Evolutionary conservation across 1,140 invertebrate species (phyloP).

Genomic region (Proctacanthus coquilletti): DNA sequence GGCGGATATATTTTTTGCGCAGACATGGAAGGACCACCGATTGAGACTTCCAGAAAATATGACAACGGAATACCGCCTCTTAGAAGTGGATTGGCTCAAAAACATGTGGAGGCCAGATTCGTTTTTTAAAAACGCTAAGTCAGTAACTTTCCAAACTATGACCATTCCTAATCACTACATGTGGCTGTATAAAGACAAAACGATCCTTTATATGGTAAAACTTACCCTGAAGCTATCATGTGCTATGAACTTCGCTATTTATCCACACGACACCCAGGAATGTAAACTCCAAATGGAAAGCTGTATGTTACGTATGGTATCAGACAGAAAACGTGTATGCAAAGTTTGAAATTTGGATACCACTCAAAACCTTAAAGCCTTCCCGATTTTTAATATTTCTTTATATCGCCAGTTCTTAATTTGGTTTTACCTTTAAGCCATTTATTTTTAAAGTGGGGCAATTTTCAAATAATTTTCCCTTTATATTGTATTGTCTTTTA

Average conservation of each 20-base stretch:
- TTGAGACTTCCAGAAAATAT: constrained; percentile 78
- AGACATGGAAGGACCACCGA: constrained; percentile 81
- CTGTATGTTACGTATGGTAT: constrained; percentile 60
- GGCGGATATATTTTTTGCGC: constrained; percentile 81
- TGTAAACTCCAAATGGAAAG: constrained; percentile 86
- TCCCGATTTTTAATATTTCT: too few species aligned
- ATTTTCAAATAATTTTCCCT: too few species aligned
- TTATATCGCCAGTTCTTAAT: too few species aligned
- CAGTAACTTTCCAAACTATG: constrained; percentile 85
- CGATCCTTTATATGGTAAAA: constrained; percentile 78
- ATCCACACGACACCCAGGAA: constrained; percentile 81
- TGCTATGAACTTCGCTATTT: constrained; percentile 84
- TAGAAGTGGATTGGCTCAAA: constrained; percentile 78
- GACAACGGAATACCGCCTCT: constrained; percentile 72
- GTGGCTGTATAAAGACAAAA: constrained; percentile 78
- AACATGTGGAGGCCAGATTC: constrained; percentile 84
- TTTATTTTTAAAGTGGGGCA: too few species aligned
- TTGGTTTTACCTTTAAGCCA: too few species aligned
- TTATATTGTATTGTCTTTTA: too few species aligned
- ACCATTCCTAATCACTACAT: constrained; percentile 84
- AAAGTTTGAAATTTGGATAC: too few species aligned
- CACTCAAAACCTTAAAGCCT: too few species aligned
- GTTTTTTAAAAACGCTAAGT: constrained; percentile 81
- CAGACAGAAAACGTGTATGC: too few species aligned
- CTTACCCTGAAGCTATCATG: constrained; percentile 69